Conservation (phyloP, 2,113 vertebrate genomes). For the Tursiops truncatus region DNA sequence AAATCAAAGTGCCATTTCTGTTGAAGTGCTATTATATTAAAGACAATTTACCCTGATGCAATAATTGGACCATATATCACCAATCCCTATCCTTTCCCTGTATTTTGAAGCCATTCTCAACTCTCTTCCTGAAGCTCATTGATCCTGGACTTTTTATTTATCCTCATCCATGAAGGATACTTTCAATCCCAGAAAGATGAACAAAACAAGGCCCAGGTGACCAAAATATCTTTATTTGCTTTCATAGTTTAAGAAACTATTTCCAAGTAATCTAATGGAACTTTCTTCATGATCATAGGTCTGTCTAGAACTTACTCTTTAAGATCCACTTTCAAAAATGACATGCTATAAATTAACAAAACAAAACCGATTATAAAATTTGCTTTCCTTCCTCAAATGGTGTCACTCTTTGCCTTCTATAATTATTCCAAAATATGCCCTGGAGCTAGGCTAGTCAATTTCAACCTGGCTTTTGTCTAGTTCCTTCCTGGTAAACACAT, state of each 20-base stretch:
- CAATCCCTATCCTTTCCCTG: background rate
- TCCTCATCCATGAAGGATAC: background rate
- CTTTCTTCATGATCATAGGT: background rate
- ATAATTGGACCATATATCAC: background rate
- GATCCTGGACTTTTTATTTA: background rate
- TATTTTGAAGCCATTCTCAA: background rate
- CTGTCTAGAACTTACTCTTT: background rate
- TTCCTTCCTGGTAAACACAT: background rate
- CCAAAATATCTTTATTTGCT: background rate
- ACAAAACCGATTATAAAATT: background rate
- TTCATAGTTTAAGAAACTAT: background rate
- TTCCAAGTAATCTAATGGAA: background rate
- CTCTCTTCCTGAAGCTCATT: background rate
- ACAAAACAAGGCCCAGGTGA: background rate
- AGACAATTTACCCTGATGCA: background rate
- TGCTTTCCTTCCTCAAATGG: background rate
- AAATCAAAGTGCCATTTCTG: background rate
- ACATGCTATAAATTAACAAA: background rate
- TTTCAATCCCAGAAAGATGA: background rate
- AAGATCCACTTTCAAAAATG: background rate
- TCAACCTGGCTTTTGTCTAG: background rate
- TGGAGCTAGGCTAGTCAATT: background rate
- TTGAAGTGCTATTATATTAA: background rate
- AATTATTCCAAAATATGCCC: slow-evolving; percentile 30
- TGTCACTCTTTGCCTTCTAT: background rate